phyloP scores from a whole-genome alignment of 2,797 vertebrate genomes.

The Sylvia borin region DNA sequence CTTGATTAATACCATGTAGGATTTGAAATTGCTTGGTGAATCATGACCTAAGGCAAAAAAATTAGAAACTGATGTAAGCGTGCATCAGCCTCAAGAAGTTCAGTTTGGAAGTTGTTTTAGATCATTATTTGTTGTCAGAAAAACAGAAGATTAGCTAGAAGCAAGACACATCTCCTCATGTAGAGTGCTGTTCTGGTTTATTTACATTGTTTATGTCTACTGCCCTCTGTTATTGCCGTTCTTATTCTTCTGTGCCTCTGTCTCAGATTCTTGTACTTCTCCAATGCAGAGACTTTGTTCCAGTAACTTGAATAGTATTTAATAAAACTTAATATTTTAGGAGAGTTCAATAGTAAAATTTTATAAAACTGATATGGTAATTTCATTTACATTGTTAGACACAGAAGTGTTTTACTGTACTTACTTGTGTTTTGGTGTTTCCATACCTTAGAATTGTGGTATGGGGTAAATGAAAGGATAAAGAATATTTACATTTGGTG shows the following conservation, averaged over 20 bases:
- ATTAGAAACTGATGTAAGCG: not conserved
- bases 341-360: not conserved
- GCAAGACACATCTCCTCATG: not conserved
- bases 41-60: not conserved
- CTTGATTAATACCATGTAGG: not conserved
- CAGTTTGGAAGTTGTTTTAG: not conserved
- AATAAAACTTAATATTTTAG: not conserved
- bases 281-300: not conserved
- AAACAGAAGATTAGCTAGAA: not conserved
- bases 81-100: not conserved
- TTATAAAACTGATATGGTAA: not conserved
- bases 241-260: not conserved
- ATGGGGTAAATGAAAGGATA: not conserved
- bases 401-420: not conserved
- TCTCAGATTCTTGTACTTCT: not conserved
- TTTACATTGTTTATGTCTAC: not conserved
- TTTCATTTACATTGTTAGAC: not conserved
- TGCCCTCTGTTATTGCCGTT: not conserved
- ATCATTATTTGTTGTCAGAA: not conserved
- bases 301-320: not conserved
- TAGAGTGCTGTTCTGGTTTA: not conserved
- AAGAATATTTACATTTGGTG: not conserved
- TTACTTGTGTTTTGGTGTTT: not conserved
- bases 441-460: not conserved
- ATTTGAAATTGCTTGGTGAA: not conserved